Conservation (phyloP, 2,888 invertebrate species). For the Masnerella sp. region DNA sequence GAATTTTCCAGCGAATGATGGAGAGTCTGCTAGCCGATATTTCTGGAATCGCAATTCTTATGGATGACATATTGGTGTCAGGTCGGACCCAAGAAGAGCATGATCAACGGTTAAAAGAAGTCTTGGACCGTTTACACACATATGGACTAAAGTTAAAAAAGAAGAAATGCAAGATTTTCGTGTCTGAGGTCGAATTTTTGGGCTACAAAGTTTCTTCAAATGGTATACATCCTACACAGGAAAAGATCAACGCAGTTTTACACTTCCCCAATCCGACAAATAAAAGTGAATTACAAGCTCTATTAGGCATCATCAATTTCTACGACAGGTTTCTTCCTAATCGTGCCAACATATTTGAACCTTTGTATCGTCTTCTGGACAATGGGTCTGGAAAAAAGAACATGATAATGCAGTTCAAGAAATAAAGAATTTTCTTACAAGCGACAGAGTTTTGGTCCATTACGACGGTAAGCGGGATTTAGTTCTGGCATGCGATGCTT, state of each 20-base stretch:
- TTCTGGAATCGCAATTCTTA: slow-evolving; percentile 4
- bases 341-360: neutral
- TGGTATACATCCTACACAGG: neutral
- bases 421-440: slow-evolving; percentile 42
- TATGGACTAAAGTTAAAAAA: slow-evolving; percentile 1
- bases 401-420: slow-evolving; percentile 64
- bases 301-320: slow-evolving; percentile 3
- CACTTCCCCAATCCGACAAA: neutral
- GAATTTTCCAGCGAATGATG: slow-evolving; percentile 57
- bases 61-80: slow-evolving; percentile 18
- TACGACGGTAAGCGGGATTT: slow-evolving; percentile 61
- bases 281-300: slow-evolving; percentile 2
- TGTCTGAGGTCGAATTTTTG: neutral
- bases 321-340: slow-evolving; percentile 8
- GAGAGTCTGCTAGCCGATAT: slow-evolving; percentile 29
- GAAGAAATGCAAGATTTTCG: neutral
- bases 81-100: slow-evolving; percentile 10
- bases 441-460: slow-evolving; percentile 48
- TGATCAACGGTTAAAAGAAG: slow-evolving; percentile 7
- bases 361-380: slow-evolving; percentile 9
- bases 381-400: slow-evolving; percentile 5
- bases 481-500: slow-evolving; percentile 73
- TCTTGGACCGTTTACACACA: slow-evolving; percentile 10
- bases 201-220: neutral
- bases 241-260: neutral